Conservation (phyloP, 1,140 invertebrate species). For the Procambarus virginalis region DNA sequence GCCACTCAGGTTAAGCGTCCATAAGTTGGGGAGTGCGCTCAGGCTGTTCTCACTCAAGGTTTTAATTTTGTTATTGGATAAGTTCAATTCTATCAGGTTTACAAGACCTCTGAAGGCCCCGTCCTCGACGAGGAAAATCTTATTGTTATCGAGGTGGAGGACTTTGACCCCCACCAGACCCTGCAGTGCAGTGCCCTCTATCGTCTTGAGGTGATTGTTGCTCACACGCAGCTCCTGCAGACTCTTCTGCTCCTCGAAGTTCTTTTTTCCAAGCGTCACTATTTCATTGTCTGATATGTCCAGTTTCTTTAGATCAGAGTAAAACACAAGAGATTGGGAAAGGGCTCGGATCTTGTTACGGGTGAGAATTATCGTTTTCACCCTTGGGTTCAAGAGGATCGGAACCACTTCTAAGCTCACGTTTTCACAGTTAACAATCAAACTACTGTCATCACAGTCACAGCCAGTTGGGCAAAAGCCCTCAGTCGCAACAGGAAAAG, state of each 20-base stretch:
- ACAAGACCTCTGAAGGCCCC: constrained; percentile 84
- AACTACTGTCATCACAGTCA: constrained; percentile 89
- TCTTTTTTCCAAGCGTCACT: constrained; percentile 79
- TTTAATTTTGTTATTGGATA: constrained; percentile 89
- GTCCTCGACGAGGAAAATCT: constrained; percentile 84
- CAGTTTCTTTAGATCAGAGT: constrained; percentile 72
- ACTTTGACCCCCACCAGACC: constrained; percentile 85
- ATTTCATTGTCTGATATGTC: constrained; percentile 73
- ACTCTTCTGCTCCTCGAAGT: constrained; percentile 86
- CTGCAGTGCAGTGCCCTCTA: constrained; percentile 83
- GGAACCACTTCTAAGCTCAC: constrained; percentile 91
- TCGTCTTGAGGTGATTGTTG: constrained; percentile 87
- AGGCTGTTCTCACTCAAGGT: constrained; percentile 79
- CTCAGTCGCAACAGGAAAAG: constrained; percentile 66
- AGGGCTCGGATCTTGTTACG: constrained; percentile 59
- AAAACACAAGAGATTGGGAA: constrained; percentile 72
- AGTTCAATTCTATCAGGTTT: constrained; percentile 87
- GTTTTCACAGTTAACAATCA: constrained; percentile 89
- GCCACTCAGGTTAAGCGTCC: constrained; percentile 71
- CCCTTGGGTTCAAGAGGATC: constrained; percentile 91
- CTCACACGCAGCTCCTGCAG: constrained; percentile 87
- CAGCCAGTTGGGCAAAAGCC: constrained; percentile 85
- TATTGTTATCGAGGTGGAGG: constrained; percentile 87
- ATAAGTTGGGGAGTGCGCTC: constrained; percentile 71
- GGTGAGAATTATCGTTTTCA: constrained; percentile 76